Conservation (phyloP, 2,113 vertebrate genomes). For the Nyctereutes procyonoides region DNA sequence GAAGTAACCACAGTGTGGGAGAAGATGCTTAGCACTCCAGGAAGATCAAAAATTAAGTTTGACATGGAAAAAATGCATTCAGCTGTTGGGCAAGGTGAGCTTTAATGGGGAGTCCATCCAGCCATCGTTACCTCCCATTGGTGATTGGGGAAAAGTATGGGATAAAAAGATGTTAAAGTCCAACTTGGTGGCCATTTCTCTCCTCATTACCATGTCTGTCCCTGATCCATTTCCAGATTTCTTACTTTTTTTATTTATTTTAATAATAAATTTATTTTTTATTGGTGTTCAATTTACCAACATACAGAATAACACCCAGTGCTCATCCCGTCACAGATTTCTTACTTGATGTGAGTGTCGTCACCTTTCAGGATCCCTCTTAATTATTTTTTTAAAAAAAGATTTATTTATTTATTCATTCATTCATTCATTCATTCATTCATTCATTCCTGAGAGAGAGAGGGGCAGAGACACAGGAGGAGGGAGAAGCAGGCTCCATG, state of each 20-base stretch:
- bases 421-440: too few species aligned
- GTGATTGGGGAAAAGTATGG: not conserved
- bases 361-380: not conserved
- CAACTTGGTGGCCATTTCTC: not conserved
- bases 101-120: not conserved
- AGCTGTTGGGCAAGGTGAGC: constrained; percentile 94
- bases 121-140: not conserved
- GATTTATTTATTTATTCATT: too few species aligned
- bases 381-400: not conserved
- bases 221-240: not conserved
- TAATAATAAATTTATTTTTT: too few species aligned
- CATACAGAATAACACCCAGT: too few species aligned
- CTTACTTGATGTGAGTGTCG: not conserved
- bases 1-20: constrained; percentile 97
- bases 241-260: too few species aligned
- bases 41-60: constrained; percentile 94
- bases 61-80: constrained; percentile 93
- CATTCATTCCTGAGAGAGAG: too few species aligned
- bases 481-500: too few species aligned
- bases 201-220: not conserved
- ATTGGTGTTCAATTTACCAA: too few species aligned
- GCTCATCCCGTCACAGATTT: too few species aligned
- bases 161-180: not conserved
- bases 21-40: constrained; percentile 94
- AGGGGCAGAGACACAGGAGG: too few species aligned